These are phyloP conservation scores for Temnothorax ravouxi DNA, from an alignment of 2,888 invertebrate genomes.

Conservation along the genomic window DNA sequence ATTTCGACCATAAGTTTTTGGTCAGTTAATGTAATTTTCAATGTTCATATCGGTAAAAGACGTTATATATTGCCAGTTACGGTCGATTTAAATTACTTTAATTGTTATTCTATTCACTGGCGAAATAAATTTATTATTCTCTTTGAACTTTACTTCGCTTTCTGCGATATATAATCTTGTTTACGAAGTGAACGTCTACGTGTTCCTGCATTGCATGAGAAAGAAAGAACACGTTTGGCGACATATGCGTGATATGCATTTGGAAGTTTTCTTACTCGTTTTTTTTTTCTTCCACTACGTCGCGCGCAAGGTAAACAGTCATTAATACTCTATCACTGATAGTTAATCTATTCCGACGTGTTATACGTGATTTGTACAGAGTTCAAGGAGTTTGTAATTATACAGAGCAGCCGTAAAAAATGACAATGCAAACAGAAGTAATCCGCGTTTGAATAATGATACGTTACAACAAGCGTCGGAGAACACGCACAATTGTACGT, in stretches of 20 bases:
- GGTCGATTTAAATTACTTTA: too few species aligned
- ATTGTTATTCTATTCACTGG: too few species aligned
- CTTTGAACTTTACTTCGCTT: neutral
- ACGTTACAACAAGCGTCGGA: neutral
- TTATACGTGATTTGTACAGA: conserved; percentile 6
- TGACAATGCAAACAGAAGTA: conserved; percentile 27
- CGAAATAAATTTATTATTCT: too few species aligned
- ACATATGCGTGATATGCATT: neutral
- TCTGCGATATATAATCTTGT: neutral
- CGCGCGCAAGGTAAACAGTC: neutral
- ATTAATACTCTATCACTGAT: neutral
- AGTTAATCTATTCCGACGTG: conserved; percentile 8
- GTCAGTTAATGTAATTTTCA: too few species aligned
- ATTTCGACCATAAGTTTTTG: too few species aligned
- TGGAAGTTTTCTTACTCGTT: neutral
- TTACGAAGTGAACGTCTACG: neutral
- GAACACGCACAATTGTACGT: neutral
- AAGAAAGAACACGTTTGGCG: neutral
- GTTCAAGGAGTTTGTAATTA: conserved; percentile 45
- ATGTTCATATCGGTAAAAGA: too few species aligned
- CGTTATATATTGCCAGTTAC: too few species aligned
- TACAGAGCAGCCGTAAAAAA: neutral
- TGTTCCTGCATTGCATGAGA: neutral
- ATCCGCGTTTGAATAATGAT: conserved; percentile 19
- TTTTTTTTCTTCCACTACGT: neutral